Evolutionary conservation across 2,113 vertebrate species (phyloP).

Genomic region (Ibidorhyncha struthersii): DNA sequence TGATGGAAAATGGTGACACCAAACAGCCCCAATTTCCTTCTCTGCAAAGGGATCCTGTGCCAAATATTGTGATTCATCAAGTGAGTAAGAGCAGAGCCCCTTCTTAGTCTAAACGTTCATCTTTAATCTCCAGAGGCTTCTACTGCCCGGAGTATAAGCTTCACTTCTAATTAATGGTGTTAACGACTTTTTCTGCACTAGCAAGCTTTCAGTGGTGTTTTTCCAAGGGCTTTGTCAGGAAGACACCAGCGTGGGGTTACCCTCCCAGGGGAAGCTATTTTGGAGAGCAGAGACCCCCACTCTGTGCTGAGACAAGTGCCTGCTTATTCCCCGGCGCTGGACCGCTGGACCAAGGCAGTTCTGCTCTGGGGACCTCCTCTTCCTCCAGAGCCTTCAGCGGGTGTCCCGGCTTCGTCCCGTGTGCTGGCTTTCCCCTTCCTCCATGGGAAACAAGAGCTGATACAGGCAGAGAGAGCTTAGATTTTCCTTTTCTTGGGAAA

Average conservation of each 20-base stretch:
- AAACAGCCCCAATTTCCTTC: neutral
- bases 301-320: neutral
- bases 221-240: neutral
- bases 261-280: neutral
- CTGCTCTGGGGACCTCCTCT: neutral
- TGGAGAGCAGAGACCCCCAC: neutral
- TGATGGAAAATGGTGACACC: neutral
- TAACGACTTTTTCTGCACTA: neutral
- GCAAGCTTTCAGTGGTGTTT: neutral
- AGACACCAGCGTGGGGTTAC: neutral
- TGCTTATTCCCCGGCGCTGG: rapidly evolving
- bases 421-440: neutral
- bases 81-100: neutral
- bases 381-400: neutral
- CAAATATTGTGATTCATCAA: neutral
- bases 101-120: neutral
- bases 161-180: neutral
- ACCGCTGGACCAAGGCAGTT: neutral
- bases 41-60: neutral
- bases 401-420: rapidly evolving
- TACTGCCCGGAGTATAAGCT: neutral
- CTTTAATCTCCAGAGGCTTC: neutral
- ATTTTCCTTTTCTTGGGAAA: neutral
- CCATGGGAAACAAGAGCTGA: neutral
- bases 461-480: neutral